Conservation (phyloP, 2,888 invertebrate species). For the Phengaris alcon region DNA sequence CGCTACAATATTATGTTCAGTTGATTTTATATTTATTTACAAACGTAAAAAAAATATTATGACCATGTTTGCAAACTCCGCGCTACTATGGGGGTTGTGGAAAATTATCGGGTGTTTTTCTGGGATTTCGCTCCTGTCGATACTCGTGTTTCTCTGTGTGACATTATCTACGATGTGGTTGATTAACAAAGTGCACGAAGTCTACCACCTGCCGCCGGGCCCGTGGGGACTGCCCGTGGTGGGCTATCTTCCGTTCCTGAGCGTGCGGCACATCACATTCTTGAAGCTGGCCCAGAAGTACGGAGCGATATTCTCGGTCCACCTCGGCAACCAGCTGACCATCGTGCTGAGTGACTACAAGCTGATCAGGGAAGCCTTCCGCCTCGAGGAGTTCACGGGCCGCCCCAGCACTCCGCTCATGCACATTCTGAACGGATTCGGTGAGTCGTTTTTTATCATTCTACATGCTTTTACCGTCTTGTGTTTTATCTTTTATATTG, state of each 20-base stretch:
- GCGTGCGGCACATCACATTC: slow-evolving; percentile 88
- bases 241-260: slow-evolving; percentile 90
- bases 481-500: neutral
- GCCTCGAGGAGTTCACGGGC: slow-evolving; percentile 92
- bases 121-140: slow-evolving; percentile 55
- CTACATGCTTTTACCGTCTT: neutral
- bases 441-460: slow-evolving; percentile 77
- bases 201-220: slow-evolving; percentile 86
- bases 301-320: slow-evolving; percentile 89
- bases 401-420: slow-evolving; percentile 92
- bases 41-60: slow-evolving; percentile 53
- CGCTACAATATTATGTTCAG: slow-evolving; percentile 62
- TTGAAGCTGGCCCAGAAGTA: slow-evolving; percentile 87
- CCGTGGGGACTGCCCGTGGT: slow-evolving; percentile 92
- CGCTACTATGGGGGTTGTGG: slow-evolving; percentile 77
- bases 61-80: slow-evolving; percentile 64
- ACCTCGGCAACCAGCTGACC: slow-evolving; percentile 89
- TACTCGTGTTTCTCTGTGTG: slow-evolving; percentile 71
- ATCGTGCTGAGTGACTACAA: slow-evolving; percentile 93
- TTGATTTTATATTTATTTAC: slow-evolving; percentile 47
- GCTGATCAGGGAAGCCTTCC: slow-evolving; percentile 90
- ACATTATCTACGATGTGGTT: slow-evolving; percentile 73
- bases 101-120: slow-evolving; percentile 68
- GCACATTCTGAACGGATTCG: slow-evolving; percentile 92
- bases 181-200: slow-evolving; percentile 63